Evolutionary conservation across 2,113 vertebrate species (phyloP).

Genomic region (Aegithalos caudatus): DNA sequence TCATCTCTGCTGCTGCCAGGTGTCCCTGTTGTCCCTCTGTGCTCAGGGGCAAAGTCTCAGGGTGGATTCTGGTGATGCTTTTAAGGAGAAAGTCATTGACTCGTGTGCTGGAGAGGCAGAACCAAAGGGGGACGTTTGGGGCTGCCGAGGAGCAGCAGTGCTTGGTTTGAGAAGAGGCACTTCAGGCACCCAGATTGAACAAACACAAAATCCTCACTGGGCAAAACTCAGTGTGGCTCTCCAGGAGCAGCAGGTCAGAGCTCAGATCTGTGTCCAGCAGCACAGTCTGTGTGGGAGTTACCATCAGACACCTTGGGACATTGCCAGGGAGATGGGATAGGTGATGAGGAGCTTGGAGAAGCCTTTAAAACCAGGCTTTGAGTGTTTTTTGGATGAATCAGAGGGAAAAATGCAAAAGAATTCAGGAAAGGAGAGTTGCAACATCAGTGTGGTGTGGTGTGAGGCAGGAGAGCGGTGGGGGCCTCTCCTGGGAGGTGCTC

Average conservation of each 20-base stretch:
- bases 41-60: not conserved
- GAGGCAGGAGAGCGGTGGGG: not conserved
- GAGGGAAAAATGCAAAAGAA: not conserved
- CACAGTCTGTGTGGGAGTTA: not conserved
- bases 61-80: not conserved
- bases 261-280: not conserved
- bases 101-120: rapidly evolving
- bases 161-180: not conserved
- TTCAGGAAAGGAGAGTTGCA: not conserved
- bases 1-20: not conserved
- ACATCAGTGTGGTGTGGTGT: not conserved
- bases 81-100: not conserved
- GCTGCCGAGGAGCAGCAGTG: not conserved
- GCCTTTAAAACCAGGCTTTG: not conserved
- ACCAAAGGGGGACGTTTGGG: not conserved
- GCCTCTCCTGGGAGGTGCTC: not conserved
- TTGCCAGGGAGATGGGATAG: not conserved
- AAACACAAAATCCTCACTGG: not conserved
- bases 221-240: not conserved
- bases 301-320: not conserved
- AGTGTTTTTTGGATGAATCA: rapidly evolving
- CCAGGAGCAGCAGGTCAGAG: not conserved
- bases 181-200: not conserved
- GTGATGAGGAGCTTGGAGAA: not conserved
- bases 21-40: rapidly evolving